Conservation (phyloP, 2,797 vertebrate genomes). For the Macropus fuliginosus region DNA sequence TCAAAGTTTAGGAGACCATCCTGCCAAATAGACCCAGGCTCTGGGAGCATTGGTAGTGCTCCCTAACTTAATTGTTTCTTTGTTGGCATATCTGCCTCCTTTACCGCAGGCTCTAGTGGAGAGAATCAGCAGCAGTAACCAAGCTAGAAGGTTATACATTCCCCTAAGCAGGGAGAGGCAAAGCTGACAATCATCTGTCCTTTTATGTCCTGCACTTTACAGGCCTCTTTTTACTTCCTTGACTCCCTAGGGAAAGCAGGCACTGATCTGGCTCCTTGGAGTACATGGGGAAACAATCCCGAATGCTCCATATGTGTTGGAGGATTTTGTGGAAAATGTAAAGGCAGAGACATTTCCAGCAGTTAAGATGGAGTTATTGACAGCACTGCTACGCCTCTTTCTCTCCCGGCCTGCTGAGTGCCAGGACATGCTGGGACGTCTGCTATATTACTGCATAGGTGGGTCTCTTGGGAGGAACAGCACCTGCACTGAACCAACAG, state of each 20-base stretch:
- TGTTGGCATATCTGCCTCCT: conserved; percentile 6
- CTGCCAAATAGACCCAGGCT: neutral
- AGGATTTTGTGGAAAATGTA: conserved; percentile 92
- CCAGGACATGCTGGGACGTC: conserved; percentile 94
- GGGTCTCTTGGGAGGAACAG: conserved; percentile 37
- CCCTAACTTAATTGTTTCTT: neutral
- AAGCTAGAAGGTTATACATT: neutral
- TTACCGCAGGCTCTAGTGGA: neutral
- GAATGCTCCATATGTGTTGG: conserved; percentile 93
- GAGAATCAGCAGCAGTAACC: neutral
- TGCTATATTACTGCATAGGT: conserved; percentile 94
- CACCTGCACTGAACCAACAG: neutral
- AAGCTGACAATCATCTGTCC: neutral
- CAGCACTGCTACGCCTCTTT: conserved; percentile 91
- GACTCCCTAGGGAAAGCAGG: conserved; percentile 91
- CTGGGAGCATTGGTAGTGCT: neutral
- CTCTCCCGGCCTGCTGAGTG: conserved; percentile 93
- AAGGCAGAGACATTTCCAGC: conserved; percentile 88
- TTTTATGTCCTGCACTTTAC: neutral
- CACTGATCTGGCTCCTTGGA: conserved; percentile 95
- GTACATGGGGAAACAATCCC: conserved; percentile 90
- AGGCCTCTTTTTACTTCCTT: conserved; percentile 13
- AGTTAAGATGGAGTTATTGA: conserved; percentile 95
- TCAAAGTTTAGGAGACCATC: conserved; percentile 20
- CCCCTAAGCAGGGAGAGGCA: neutral